Evolutionary conservation across 2,113 vertebrate species (phyloP), one percentile per base, ranked within the genome.

Genomic region (Nothocercus julius): DNA sequence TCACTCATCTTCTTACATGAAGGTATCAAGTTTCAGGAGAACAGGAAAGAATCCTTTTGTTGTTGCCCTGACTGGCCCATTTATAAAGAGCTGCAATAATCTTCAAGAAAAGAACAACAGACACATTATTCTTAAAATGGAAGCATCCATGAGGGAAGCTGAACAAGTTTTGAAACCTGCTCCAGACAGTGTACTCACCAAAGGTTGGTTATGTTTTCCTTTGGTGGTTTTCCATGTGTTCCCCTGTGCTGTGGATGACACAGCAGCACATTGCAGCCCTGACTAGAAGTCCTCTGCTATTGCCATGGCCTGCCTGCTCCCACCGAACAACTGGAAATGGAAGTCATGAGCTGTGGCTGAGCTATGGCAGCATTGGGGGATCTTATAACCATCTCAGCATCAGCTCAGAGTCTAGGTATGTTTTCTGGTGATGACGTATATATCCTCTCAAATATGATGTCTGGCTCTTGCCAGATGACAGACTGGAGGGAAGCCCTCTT

Each of bases 231-330:
- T 42, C 7, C 22, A 56, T 49, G 4, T 7, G 32, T 15, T 0
- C 1, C 1, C 2, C 40, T 15, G 7, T 40, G 11, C 12, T 49
- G 8, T 28, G 19, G 6, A 25, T 1, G 0, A 5, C 47, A 47
- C n/a, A 19, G n/a, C 34, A 54, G 25, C 5, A 34, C 18, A 25
- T 30, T n/a, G 34, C 51, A 28, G 34, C 27, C 7, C 1, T 62
- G 73, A 66, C 28, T 69, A 9, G 42, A 77, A 34, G 5, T 73
- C 32, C 9, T 30, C 16, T 59, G 27, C 28, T 70, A 6, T 80
- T 56, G 80, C 72, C 51, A 51, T 24, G 5, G 21, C 20, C 22
- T 74, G 36, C 36, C 64, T 8, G 40, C 9, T 69, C 14, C 8
- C 27, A 56, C 36, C 42, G 16, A 18, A 38, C 21, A 36, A 3